Evolutionary conservation across 2,888 invertebrate genomes (phyloP).

Genomic region (Coelogynopora nodosa): DNA sequence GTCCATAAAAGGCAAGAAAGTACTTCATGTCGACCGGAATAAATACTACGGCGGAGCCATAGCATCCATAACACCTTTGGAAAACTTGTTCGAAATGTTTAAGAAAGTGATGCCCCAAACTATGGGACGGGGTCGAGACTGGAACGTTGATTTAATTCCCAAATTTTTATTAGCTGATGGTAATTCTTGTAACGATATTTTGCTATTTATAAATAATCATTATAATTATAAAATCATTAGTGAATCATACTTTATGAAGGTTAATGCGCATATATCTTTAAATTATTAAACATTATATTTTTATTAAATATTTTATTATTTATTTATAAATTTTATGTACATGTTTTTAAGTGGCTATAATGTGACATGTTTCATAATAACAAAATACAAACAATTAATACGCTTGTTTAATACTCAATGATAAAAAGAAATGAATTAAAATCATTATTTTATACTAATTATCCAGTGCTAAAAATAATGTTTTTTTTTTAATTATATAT

Average conservation of each 20-base stretch:
- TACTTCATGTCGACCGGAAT: conserved; percentile 98
- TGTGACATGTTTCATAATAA: too few species aligned
- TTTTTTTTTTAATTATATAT: too few species aligned
- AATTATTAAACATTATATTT: not conserved
- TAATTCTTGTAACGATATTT: conserved; percentile 49
- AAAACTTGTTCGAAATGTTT: conserved; percentile 66
- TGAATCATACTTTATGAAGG: too few species aligned
- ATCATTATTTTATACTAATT: too few species aligned
- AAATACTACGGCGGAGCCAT: conserved; percentile 99
- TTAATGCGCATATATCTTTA: not conserved
- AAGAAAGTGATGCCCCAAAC: conserved; percentile 55
- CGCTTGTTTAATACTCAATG: too few species aligned
- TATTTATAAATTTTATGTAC: not conserved
- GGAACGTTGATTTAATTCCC: conserved; percentile 99
- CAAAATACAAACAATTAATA: too few species aligned
- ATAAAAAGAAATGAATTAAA: too few species aligned
- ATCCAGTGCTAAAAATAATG: too few species aligned
- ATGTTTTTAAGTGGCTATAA: too few species aligned
- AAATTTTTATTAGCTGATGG: conserved; percentile 99
- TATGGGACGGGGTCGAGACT: conserved; percentile 72
- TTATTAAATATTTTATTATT: not conserved
- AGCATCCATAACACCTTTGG: conserved; percentile 95
- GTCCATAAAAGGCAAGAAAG: conserved; percentile 96
- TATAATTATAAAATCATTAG: too few species aligned
- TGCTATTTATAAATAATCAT: too few species aligned